Conservation (phyloP, 2,113 vertebrate species). For the Smithornis capensis region DNA sequence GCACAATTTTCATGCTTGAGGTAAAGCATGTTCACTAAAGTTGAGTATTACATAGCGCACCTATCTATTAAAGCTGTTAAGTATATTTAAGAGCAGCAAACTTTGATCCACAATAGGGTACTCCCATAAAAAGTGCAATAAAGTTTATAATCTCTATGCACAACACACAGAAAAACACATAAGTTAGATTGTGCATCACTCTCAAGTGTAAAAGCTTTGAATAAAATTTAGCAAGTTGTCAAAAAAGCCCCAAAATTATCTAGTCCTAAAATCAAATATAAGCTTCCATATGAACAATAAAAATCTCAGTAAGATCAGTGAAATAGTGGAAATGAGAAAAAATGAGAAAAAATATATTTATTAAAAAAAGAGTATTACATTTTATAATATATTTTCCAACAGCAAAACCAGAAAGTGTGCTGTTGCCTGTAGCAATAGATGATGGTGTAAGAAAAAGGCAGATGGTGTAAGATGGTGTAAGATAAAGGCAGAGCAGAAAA, state of each 20-base stretch:
- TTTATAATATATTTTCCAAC: background rate
- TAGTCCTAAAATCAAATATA: background rate
- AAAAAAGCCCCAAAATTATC: background rate
- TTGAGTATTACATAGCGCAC: background rate
- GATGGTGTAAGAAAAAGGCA: background rate
- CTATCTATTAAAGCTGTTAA: background rate
- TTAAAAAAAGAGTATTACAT: background rate
- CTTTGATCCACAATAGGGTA: background rate
- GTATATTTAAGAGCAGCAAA: background rate
- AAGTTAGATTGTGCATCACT: background rate
- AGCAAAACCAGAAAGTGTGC: background rate
- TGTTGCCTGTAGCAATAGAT: background rate
- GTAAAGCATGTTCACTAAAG: background rate
- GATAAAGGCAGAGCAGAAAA: background rate
- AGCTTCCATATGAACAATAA: background rate
- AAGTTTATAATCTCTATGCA: background rate
- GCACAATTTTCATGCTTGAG: background rate
- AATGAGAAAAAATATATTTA: background rate
- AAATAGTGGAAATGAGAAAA: background rate
- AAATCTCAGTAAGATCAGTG: background rate
- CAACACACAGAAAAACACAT: background rate
- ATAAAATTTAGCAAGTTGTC: background rate
- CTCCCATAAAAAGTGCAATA: background rate
- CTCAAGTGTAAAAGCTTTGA: background rate
- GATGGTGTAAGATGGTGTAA: background rate